Conservation (phyloP, 2,888 invertebrate species). For the Marasmarcha lunaedactyla region DNA sequence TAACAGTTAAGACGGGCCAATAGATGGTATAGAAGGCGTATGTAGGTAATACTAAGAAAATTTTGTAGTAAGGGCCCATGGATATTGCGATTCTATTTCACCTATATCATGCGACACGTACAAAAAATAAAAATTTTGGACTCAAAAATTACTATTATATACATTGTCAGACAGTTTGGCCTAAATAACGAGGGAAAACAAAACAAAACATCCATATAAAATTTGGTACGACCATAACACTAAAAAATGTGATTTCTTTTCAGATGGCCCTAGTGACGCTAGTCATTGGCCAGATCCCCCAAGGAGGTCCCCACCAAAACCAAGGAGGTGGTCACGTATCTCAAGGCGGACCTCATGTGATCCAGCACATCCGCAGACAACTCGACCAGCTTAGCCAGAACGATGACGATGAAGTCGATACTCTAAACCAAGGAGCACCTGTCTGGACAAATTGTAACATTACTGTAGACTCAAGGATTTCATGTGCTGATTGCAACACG, state of each 20-base stretch:
- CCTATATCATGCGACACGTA: too few relatives aligned
- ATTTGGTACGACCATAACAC: too few relatives aligned
- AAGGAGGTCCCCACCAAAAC: conserved; percentile 16
- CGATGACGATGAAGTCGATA: background rate
- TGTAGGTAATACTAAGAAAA: too few relatives aligned
- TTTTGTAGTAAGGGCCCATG: too few relatives aligned
- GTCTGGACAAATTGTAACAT: conserved; percentile 28
- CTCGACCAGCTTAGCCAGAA: background rate
- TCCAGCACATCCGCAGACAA: conserved; percentile 20
- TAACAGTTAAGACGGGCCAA: too few relatives aligned
- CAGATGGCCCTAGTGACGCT: conserved; percentile 17
- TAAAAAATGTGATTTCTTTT: conserved; percentile 4
- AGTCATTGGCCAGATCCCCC: conserved; percentile 15
- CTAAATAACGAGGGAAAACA: too few relatives aligned
- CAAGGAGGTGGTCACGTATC: conserved; percentile 6
- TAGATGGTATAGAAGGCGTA: too few relatives aligned
- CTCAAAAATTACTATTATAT: too few relatives aligned
- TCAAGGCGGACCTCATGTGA: conserved; percentile 15
- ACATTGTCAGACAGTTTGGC: too few relatives aligned
- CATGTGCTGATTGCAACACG: conserved; percentile 35
- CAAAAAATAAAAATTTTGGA: too few relatives aligned
- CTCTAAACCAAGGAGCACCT: conserved; percentile 7
- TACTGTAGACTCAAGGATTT: conserved; percentile 19
- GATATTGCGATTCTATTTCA: too few relatives aligned
- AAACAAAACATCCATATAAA: too few relatives aligned